Conservation (phyloP, 1,140 invertebrate genomes). For the Drosophila parvula region DNA sequence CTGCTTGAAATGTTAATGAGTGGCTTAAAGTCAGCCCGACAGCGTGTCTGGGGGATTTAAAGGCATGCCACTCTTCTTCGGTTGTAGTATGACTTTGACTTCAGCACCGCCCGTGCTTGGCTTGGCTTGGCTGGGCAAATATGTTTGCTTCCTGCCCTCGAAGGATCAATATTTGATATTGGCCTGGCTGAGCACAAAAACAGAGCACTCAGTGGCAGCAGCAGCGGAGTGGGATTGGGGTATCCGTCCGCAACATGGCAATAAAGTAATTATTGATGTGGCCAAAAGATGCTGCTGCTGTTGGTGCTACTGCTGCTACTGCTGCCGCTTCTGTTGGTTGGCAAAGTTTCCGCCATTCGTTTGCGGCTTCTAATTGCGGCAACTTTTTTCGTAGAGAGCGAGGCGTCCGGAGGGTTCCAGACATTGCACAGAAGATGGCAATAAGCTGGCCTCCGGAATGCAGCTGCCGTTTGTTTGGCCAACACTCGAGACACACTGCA, state of each 20-base stretch:
- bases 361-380: conserved; percentile 52
- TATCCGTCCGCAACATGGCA: conserved; percentile 7
- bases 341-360: conserved; percentile 25
- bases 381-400: conserved; percentile 35
- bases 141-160: conserved; percentile 7
- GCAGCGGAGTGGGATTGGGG: not conserved
- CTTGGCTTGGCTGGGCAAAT: not conserved
- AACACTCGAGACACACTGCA: conserved; percentile 31
- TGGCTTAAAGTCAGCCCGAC: not conserved
- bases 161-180: conserved; percentile 36
- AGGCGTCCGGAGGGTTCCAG: too few species aligned
- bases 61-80: not conserved
- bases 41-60: not conserved
- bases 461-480: conserved; percentile 59
- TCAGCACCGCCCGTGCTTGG: not conserved
- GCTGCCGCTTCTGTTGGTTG: conserved; percentile 17
- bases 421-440: conserved; percentile 25
- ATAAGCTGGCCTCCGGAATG: conserved; percentile 35
- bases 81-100: not conserved
- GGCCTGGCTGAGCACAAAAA: not conserved
- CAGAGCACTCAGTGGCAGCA: too few species aligned
- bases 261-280: conserved; percentile 65
- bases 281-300: not conserved
- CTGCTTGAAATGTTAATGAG: conserved; percentile 2
- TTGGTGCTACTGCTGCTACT: not conserved